These are phyloP conservation scores for Adelosebastes latens DNA, from an alignment of 2,797 vertebrate genomes.

Conservation along the genomic window DNA sequence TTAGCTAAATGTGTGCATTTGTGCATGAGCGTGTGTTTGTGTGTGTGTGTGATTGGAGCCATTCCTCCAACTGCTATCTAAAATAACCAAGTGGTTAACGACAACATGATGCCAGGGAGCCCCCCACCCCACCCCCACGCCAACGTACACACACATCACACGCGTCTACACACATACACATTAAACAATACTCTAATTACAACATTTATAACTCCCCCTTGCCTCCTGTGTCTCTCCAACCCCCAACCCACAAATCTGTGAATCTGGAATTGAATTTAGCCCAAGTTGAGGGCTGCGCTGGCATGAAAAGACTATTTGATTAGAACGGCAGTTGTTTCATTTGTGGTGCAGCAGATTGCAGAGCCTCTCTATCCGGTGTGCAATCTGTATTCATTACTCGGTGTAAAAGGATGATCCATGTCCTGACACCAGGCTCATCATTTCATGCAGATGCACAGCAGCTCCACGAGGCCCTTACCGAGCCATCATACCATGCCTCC, in stretches of 20 bases:
- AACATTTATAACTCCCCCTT: conserved; percentile 81
- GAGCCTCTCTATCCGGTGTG: conserved; percentile 79
- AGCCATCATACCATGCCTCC: conserved; percentile 45
- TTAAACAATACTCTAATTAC: conserved; percentile 86
- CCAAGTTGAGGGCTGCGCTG: conserved; percentile 84
- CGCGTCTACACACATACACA: conserved; percentile 60
- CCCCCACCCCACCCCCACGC: not conserved
- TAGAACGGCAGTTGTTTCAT: conserved; percentile 84
- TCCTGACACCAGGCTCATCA: conserved; percentile 79
- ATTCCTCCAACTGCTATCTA: conserved; percentile 76
- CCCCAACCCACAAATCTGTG: conserved; percentile 78
- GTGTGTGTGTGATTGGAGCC: conserved; percentile 68
- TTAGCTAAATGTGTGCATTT: conserved; percentile 79
- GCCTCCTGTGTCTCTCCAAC: conserved; percentile 62
- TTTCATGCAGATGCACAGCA: conserved; percentile 82
- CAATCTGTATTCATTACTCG: conserved; percentile 83
- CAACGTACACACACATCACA: conserved; percentile 43
- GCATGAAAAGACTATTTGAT: conserved; percentile 86
- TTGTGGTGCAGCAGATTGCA: conserved; percentile 83
- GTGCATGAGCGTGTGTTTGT: conserved; percentile 47
- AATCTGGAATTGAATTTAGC: conserved; percentile 85
- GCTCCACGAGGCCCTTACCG: conserved; percentile 71
- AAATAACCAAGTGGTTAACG: conserved; percentile 80
- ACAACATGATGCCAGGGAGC: conserved; percentile 71
- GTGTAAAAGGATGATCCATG: conserved; percentile 82